Evolutionary conservation across 2,888 invertebrate genomes (phyloP), one percentile per base, ranked within the genome.

Genomic region (Plutella xylostella): DNA sequence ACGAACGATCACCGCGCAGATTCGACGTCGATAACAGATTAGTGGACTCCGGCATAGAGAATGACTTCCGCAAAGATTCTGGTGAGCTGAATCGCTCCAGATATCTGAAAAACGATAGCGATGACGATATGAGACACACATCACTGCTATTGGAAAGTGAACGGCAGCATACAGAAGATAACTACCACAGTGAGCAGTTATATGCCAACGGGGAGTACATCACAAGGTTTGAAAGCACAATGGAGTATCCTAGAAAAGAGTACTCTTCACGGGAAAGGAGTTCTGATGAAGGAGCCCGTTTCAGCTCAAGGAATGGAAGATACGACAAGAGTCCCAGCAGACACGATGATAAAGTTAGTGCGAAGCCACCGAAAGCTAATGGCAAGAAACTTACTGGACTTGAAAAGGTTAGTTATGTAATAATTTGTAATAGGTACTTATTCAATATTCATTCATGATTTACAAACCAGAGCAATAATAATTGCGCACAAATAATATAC

Each of bases 1-100:
- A 76, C 45, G 71, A 79, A 45, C 67, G 66, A 51, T 78, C 83
- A 7, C 83, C 84, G 1, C 72, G 79, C 43, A 65, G 84, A 46
- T 75, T 71, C 45, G 85, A 85, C 38, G 78, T 79, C 48, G 89
- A 88, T 54, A 90, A 87, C 57, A 85, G 89, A 44, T 77, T 90
- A 43, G 90, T 89, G 2, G 92, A 93, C 72, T 93, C 92, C 0
- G 92, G 93, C 0, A 92, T 92, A 51, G 92, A 92, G 61, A 92
- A 92, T 54, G 92, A 93, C 66, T 91, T 91, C 57, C 86, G 91
- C 43, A 87, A 91, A 51, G 91, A 92, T 57, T 90, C 91, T 0
- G 85, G 85, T 15, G 88, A 88, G 47, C 65, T 87, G 15, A 69
- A 77, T 45, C 67, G 66, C 46, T 54, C 55, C 20, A 67, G 68